Percentiles rank a stretch among this genome's conserved stretches.
Conservation (phyloP, 2,888 invertebrate species). For the Augochlorella aurata region DNA sequence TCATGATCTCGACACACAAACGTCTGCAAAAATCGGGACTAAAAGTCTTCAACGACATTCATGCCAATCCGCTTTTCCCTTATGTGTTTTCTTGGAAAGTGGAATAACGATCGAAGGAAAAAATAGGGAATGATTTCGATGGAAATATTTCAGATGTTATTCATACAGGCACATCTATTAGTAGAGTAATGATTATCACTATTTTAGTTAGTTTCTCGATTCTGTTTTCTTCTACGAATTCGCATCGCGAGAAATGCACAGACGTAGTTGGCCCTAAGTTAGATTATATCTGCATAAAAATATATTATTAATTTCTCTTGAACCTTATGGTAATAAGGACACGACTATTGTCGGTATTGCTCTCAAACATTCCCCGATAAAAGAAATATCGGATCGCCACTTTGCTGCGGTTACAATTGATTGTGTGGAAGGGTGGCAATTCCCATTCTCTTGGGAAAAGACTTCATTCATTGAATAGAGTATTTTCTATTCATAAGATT, state of each 20-base stretch:
- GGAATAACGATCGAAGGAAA: slow-evolving; percentile 30
- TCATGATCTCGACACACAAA: slow-evolving; percentile 26
- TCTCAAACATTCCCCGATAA: slow-evolving; percentile 26
- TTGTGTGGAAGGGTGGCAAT: slow-evolving; percentile 1
- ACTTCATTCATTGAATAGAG: not conserved
- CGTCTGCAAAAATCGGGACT: slow-evolving; percentile 61
- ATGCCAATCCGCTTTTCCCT: slow-evolving; percentile 25
- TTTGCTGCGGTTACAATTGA: slow-evolving; percentile 18
- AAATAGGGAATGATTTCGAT: slow-evolving; percentile 29
- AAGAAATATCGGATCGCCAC: slow-evolving; percentile 7
- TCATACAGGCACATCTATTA: slow-evolving; percentile 41
- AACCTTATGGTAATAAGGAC: slow-evolving; percentile 20
- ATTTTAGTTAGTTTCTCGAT: slow-evolving; percentile 46
- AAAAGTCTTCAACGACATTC: slow-evolving; percentile 37
- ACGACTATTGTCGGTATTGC: slow-evolving; percentile 19
- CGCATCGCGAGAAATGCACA: slow-evolving; percentile 23
- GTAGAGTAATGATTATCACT: slow-evolving; percentile 47
- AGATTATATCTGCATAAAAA: slow-evolving; percentile 47
- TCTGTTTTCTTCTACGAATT: slow-evolving; percentile 27
- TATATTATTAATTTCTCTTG: slow-evolving; percentile 55
- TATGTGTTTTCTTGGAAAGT: slow-evolving; percentile 2
- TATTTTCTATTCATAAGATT: not conserved
- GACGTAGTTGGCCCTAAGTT: slow-evolving; percentile 35
- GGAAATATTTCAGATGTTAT: slow-evolving; percentile 40
- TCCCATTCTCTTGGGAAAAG: not conserved